Conservation (phyloP, 2,888 invertebrate genomes). For the Sinelater perroti region DNA sequence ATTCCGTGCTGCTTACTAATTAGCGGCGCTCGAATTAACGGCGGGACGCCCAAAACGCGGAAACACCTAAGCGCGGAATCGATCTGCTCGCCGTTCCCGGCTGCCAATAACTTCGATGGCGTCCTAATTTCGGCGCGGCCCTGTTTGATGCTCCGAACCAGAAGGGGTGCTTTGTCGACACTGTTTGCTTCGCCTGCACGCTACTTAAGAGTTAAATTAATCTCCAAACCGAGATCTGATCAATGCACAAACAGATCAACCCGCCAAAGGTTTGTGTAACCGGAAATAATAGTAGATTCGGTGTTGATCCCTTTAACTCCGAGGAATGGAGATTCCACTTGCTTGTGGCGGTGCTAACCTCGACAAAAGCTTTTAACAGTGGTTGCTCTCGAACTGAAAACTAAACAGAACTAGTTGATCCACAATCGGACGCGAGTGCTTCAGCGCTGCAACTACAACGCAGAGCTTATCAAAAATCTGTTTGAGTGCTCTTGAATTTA, state of each 20-base stretch:
- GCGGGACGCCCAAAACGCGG: conserved; percentile 16
- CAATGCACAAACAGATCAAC: conserved; percentile 26
- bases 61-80: conserved; percentile 19
- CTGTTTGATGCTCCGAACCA: neutral
- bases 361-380: conserved; percentile 7
- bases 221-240: conserved; percentile 28
- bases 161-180: conserved; percentile 23
- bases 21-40: conserved; percentile 25
- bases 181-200: conserved; percentile 17
- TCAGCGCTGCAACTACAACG: neutral
- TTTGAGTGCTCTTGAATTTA: too few relatives aligned
- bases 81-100: conserved; percentile 9
- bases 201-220: conserved; percentile 26
- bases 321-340: conserved; percentile 2
- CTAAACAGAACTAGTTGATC: too few relatives aligned
- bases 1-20: conserved; percentile 32
- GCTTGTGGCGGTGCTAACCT: neutral
- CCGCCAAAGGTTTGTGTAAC: conserved; percentile 27
- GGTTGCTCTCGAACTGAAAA: neutral
- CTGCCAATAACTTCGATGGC: conserved; percentile 9
- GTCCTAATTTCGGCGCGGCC: conserved; percentile 2
- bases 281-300: conserved; percentile 37
- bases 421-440: neutral
- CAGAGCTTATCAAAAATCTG: too few relatives aligned
- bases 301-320: conserved; percentile 34